phyloP scores from a whole-genome alignment of 1,140 invertebrate genomes.

The Chlorops oryzae region DNA sequence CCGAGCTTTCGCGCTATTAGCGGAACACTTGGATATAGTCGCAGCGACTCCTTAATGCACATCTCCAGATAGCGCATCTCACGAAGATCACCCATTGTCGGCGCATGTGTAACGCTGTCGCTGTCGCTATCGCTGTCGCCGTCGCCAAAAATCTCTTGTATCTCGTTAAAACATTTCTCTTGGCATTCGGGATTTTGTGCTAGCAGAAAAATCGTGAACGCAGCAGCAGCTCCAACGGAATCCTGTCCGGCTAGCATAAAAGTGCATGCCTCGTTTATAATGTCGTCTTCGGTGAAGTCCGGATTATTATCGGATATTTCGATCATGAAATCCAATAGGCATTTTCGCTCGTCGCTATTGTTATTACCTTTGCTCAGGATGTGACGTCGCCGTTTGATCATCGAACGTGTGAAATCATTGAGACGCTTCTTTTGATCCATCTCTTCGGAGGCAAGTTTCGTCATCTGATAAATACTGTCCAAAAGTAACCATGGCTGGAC shows the following conservation, averaged over 20 bases:
- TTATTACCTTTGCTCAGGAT: slow-evolving; percentile 20
- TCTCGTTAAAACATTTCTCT: slow-evolving; percentile 55
- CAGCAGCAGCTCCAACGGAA: slow-evolving; percentile 59
- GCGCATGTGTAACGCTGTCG: slow-evolving; percentile 38
- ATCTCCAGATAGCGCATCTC: slow-evolving; percentile 62
- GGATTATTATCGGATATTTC: slow-evolving; percentile 54
- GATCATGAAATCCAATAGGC: slow-evolving; percentile 61
- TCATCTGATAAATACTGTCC: slow-evolving; percentile 57
- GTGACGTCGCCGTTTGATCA: slow-evolving; percentile 41
- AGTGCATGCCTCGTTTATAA: slow-evolving; percentile 64
- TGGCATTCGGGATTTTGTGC: slow-evolving; percentile 59
- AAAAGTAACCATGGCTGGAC: slow-evolving; percentile 60
- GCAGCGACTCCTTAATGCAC: slow-evolving; percentile 61
- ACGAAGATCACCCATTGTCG: slow-evolving; percentile 55
- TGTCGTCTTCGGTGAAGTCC: slow-evolving; percentile 60
- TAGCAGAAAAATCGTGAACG: slow-evolving; percentile 56
- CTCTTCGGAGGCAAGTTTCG: slow-evolving; percentile 54
- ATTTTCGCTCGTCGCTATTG: slow-evolving; percentile 18
- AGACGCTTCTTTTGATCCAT: slow-evolving; percentile 54
- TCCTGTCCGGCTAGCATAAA: slow-evolving; percentile 77
- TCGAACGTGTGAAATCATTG: slow-evolving; percentile 55
- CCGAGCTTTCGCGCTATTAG: slow-evolving; percentile 54
- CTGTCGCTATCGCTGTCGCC: no score
- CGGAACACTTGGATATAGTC: slow-evolving; percentile 64
- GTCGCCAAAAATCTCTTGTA: slow-evolving; percentile 55